A percentile compares a stretch with the other conserved stretches of the same genome.
phyloP scores from a whole-genome alignment of 30 jellyfish, hydroid and myxozoan species.

The Pelagia noctiluca region DNA sequence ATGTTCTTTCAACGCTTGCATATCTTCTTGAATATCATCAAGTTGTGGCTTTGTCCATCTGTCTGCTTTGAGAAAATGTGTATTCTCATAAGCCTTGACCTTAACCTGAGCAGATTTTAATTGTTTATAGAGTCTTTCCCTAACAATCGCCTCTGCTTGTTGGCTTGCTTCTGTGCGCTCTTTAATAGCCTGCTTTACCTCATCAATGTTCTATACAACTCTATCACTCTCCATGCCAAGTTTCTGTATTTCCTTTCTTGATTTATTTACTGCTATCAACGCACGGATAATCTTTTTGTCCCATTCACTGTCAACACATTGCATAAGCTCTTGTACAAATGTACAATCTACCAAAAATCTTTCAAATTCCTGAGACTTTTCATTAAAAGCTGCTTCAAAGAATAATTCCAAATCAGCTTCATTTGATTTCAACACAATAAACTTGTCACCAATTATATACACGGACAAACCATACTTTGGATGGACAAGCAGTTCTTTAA shows the following conservation, averaged over 20 bases:
- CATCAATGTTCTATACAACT: neutral
- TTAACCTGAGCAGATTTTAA: neutral
- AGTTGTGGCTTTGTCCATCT: constrained; percentile 34
- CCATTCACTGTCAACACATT: constrained; percentile 8
- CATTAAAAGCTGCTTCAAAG: constrained; percentile 16
- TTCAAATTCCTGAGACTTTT: neutral
- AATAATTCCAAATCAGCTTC: constrained; percentile 24
- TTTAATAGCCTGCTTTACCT: neutral
- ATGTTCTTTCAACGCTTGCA: constrained; percentile 19
- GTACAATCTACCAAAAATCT: neutral
- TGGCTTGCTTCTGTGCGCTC: constrained; percentile 27
- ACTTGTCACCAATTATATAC: constrained; percentile 14
- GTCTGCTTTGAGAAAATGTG: neutral
- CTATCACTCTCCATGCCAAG: constrained; percentile 15
- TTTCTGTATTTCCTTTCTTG: constrained; percentile 3
- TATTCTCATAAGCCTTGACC: constrained; percentile 6
- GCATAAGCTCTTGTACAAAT: constrained; percentile 2
- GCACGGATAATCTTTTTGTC: constrained; percentile 25
- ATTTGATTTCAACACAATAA: constrained; percentile 22
- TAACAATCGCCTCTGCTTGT: neutral
- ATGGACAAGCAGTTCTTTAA: constrained; percentile 27
- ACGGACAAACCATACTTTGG: constrained; percentile 26
- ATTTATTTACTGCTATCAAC: neutral
- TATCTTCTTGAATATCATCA: constrained; percentile 25
- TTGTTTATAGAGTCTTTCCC: neutral